Base-by-base conservation (phyloP, 2,113 vertebrate genomes). In the Shinisaurus crocodilurus region DNA sequence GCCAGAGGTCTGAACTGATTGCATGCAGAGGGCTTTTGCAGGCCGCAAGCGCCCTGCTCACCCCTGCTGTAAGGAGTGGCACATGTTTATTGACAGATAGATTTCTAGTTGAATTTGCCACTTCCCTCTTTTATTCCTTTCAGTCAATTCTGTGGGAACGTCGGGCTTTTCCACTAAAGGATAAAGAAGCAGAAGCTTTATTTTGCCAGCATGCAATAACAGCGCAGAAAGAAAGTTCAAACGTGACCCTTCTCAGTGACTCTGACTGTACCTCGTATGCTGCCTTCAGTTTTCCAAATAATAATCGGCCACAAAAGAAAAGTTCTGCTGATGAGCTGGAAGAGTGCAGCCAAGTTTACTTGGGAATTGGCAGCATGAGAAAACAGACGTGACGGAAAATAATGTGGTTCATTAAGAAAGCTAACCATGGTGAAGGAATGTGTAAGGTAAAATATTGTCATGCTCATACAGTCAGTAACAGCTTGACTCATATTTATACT, bases 121-220 rank as follows among this genome's bases (percentile, higher is more conserved):
- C 90, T 45, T 50, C 1, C 80, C 8, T 34, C 90, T 95, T 85
- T 91, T 32, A 86, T 95, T 88, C 93, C 84, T 97, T 96, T 94
- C 94, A 97, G 97, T 92, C 95, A 90, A 60, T 94, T 80, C 95
- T 97, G 91, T 98, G 98, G 98, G 96, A 98, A 96, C 95, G 65
- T 86, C 94, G 97, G 45, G 88, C 93, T 95, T 98, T 98, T 95
- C 97, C 97, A 20, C 90, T 98, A 90, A 96, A 94, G 84, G 95
- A 96, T 88, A 95, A 97, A 96, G 97, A 97, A 40, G 92, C 90
- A 75, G 95, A 95, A 93, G 91, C 93, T 91, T 96, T 98, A 94
- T 86, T 95, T 75, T 95, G 94, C 92, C 96, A 96, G 91, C 91
- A 96, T 84, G 94, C 94, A 91, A 86, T 90, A 89, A 90, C 86